Conservation (phyloP, 2,113 vertebrate genomes). For the Osmerus mordax region DNA sequence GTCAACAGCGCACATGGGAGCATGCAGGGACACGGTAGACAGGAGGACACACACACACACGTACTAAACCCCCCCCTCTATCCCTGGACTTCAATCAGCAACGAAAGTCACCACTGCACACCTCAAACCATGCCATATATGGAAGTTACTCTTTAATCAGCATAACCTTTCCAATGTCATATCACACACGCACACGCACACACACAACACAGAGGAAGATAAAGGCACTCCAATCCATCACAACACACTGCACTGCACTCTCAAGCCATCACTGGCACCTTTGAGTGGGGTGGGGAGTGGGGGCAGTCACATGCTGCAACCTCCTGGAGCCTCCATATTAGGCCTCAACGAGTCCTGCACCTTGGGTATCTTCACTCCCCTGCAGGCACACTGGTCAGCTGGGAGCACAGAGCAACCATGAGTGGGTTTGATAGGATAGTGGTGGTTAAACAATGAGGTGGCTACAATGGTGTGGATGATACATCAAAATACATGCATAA, state of each 20-base stretch:
- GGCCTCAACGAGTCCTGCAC: conserved; percentile 44
- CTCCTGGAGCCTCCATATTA: conserved; percentile 27
- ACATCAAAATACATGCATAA: no score
- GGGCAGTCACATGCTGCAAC: conserved; percentile 48
- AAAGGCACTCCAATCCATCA: conserved; percentile 69
- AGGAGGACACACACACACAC: conserved; percentile 2
- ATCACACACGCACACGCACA: conserved; percentile 50
- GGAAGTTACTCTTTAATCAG: conserved; percentile 59
- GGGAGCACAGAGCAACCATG: conserved; percentile 48
- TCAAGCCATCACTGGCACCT: conserved; percentile 73
- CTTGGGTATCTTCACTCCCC: conserved; percentile 53
- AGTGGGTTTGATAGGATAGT: conserved; percentile 43
- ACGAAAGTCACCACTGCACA: conserved; percentile 67
- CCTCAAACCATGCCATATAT: conserved; percentile 74
- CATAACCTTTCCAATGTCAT: conserved; percentile 60
- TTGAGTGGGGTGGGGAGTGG: conserved; percentile 52
- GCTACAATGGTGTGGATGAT: neutral
- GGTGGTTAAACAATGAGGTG: conserved; percentile 32
- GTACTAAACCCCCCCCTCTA: neutral
- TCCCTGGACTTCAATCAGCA: conserved; percentile 18
- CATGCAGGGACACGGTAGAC: neutral
- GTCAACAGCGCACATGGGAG: neutral
- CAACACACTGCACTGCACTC: conserved; percentile 73
- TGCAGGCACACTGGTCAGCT: conserved; percentile 59
- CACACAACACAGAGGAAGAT: conserved; percentile 44